A percentile compares a stretch with the other conserved stretches of the same genome.
These are phyloP conservation scores for Pseudomyrmex gracilis DNA, from an alignment of 1,140 invertebrate genomes.

Conservation along the genomic window DNA sequence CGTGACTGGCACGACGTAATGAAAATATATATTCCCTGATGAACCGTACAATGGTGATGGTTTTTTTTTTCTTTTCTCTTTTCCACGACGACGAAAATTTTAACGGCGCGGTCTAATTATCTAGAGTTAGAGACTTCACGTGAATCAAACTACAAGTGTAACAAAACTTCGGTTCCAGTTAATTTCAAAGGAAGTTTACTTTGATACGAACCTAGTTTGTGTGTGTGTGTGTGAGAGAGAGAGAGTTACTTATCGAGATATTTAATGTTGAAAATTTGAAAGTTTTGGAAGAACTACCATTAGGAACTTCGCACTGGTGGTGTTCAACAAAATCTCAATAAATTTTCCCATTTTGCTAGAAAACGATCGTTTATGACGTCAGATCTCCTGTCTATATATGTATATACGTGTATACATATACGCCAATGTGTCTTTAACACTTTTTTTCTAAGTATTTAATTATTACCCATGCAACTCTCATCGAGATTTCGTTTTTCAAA, in stretches of 20 bases:
- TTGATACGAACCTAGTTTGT: conserved; percentile 37
- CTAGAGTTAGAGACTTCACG: background rate
- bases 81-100: background rate
- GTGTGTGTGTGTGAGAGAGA: background rate
- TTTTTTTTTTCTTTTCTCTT: background rate
- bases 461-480: conserved; percentile 2
- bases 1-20: background rate
- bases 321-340: conserved; percentile 27
- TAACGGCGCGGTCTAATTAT: conserved; percentile 28
- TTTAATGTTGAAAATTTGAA: conserved; percentile 50
- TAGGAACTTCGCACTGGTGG: conserved; percentile 1
- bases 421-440: background rate
- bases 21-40: background rate
- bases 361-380: background rate
- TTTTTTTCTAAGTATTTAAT: conserved; percentile 22
- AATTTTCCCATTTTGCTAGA: conserved; percentile 11
- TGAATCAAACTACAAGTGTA: conserved; percentile 40
- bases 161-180: conserved; percentile 43
- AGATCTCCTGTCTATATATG: background rate
- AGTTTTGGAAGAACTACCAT: conserved; percentile 37
- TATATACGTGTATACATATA: no score
- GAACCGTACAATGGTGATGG: background rate
- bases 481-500: background rate
- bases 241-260: conserved; percentile 49
- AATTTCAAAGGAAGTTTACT: conserved; percentile 46